Evolutionary conservation across 2,888 invertebrate species (phyloP).

Genomic region (Pemphredon lugubris): DNA sequence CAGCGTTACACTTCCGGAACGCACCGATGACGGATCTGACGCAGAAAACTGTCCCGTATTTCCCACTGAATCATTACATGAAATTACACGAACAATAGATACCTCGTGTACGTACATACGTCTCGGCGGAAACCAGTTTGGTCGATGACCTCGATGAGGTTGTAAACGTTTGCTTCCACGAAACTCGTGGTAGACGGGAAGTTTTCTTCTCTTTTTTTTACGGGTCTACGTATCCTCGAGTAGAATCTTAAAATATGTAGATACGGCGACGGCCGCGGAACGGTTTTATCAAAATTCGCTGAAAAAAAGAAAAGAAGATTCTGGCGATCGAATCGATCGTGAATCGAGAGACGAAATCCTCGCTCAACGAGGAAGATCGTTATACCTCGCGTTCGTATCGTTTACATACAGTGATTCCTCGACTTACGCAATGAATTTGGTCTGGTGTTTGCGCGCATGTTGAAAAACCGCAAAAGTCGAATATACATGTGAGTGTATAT

Average conservation of each 20-base stretch:
- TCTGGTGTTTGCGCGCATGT: no score
- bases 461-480: no score
- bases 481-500: no score
- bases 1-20: background rate
- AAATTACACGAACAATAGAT: slow-evolving; percentile 14
- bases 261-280: background rate
- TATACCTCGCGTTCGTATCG: no score
- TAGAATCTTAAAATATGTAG: background rate
- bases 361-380: no score
- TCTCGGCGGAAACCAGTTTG: slow-evolving; percentile 49
- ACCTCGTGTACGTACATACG: background rate
- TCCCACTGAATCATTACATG: slow-evolving; percentile 33
- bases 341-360: background rate
- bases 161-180: slow-evolving; percentile 14
- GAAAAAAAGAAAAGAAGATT: no score
- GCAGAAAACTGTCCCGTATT: slow-evolving; percentile 19
- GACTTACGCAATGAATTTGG: no score
- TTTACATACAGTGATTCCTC: no score
- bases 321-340: background rate
- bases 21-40: background rate
- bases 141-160: slow-evolving; percentile 34
- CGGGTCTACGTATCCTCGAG: background rate
- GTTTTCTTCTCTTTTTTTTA: slow-evolving; percentile 11
- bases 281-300: background rate
- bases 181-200: slow-evolving; percentile 5